Conservation (phyloP, 2,113 vertebrate species). For the Phaethornis superciliosus region DNA sequence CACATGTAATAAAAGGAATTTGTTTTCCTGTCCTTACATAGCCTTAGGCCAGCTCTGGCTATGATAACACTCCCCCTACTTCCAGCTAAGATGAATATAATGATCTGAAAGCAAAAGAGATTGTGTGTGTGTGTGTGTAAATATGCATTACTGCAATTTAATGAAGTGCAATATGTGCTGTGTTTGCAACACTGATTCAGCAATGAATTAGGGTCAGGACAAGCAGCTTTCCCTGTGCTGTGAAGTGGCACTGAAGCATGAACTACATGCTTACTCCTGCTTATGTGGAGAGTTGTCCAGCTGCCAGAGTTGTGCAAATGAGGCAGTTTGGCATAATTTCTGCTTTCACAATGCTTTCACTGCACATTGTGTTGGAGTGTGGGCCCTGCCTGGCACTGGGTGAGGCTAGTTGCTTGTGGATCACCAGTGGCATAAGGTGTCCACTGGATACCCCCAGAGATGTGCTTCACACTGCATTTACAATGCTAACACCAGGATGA, state of each 20-base stretch:
- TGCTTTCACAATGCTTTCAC: neutral
- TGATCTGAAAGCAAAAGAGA: neutral
- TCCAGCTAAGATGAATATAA: neutral
- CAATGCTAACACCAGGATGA: neutral
- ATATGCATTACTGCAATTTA: neutral
- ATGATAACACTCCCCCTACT: fast-evolving
- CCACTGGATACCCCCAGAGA: neutral
- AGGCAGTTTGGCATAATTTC: fast-evolving
- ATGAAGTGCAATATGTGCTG: neutral
- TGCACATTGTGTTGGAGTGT: neutral
- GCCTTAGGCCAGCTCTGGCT: neutral
- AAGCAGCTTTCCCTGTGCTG: neutral
- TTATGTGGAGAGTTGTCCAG: neutral
- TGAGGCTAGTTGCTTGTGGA: neutral
- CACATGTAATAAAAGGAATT: neutral
- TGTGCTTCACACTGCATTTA: neutral
- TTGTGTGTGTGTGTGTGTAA: neutral
- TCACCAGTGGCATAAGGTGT: neutral
- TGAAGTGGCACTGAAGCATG: neutral
- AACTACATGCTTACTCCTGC: neutral
- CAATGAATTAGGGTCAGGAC: neutral
- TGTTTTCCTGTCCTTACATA: neutral
- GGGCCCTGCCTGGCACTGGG: neutral
- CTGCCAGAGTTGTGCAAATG: neutral
- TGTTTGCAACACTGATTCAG: neutral